Base-by-base conservation (phyloP, 2,888 invertebrate genomes). In the Leptinotarsa tumamoca region DNA sequence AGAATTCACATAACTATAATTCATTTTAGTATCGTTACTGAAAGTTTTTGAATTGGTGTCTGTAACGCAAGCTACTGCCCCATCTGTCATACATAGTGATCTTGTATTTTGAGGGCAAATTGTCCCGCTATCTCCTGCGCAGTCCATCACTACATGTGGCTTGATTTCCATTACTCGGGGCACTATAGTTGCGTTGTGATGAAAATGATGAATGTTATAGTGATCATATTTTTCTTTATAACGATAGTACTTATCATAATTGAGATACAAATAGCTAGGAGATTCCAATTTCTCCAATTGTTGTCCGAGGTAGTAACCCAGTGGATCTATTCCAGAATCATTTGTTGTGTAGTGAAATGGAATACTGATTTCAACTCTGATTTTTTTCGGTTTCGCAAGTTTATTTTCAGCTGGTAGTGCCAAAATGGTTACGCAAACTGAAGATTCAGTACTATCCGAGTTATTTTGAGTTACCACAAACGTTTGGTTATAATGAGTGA, bases 401-500 rank as follows among this genome's bases (percentile, higher is more conserved):
- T 78, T 75, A 5, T 68, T 75, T 23, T 68, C 56, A 15, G 71
- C 56, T 13, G 77, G 77, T 51, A 68, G 15, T 33, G 77, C 77
- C 17, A 74, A 1, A 2, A 77, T 43, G 14, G 74, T 74, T 5
- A 77, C 77, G 58, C 77, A 77, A 33, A 72, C 63, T 18, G 43
- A 18, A 23, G 14, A 10, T 18, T 58, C 70, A 13, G 43, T 5
- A 10, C 43, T 43, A 10, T 43, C 10, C 43, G 43, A 43, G 13
- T 43, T 43, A 52, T 73, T 68, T 15, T 72, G 75, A 72, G 66
- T 67, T 23, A 80, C 79, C 13, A 82, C 74, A 15, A 83, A 76
- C 4, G 80, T 83, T 43, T 85, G 85, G 67, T 84, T 85, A 15
- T 83, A 82, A n/a, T 80, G 80, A 18, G 80, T 80, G 10, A 85